These are phyloP conservation scores for Trididemnum clinides DNA, from an alignment of 23 tunicate species.

Conservation along the genomic window DNA sequence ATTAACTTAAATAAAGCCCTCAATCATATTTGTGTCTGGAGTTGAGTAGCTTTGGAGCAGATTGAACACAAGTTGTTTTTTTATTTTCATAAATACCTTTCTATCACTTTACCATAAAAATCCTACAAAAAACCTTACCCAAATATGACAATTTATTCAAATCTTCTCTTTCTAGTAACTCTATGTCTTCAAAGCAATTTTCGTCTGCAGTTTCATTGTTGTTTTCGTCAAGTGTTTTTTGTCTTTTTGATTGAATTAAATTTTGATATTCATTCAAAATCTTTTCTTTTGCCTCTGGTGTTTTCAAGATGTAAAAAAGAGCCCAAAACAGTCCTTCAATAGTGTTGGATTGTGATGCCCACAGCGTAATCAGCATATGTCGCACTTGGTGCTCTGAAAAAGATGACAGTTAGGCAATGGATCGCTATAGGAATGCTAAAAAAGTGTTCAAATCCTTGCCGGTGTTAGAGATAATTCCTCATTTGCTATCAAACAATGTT, in stretches of 20 bases:
- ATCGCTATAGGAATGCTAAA: too few relatives aligned
- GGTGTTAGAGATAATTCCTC: too few relatives aligned
- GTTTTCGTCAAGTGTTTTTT: neutral
- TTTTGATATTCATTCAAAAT: conserved; percentile 38
- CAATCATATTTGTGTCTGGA: too few relatives aligned
- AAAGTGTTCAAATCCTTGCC: too few relatives aligned
- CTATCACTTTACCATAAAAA: too few relatives aligned
- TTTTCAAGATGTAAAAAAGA: conserved; percentile 48
- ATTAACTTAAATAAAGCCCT: too few relatives aligned
- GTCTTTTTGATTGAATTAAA: neutral
- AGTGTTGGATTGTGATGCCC: conserved; percentile 79
- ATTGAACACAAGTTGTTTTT: too few relatives aligned
- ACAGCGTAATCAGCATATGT: conserved; percentile 58
- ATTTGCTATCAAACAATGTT: too few relatives aligned
- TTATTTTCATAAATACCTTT: too few relatives aligned
- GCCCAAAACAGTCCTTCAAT: conserved; percentile 71
- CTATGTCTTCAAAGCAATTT: neutral
- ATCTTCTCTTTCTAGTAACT: conserved; percentile 35
- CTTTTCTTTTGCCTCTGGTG: conserved; percentile 9
- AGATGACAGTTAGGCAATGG: too few relatives aligned
- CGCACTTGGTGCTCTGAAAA: conserved; percentile 9
- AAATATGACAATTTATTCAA: conserved; percentile 56
- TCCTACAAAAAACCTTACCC: too few relatives aligned
- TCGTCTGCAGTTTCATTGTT: neutral
- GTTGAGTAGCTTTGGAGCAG: too few relatives aligned